These are phyloP conservation scores for Craniophora ligustri DNA, from an alignment of 2,888 invertebrate species.

Conservation along the genomic window DNA sequence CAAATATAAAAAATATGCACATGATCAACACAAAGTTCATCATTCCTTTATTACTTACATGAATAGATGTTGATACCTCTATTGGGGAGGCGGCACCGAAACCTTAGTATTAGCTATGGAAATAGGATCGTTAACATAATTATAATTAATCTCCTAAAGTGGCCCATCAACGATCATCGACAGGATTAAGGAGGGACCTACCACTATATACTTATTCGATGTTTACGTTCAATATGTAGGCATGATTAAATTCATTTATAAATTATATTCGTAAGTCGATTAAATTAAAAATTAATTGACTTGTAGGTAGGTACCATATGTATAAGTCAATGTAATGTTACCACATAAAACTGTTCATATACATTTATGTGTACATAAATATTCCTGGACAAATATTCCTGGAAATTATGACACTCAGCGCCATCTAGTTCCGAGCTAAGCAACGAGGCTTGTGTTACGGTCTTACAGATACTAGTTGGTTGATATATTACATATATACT, in stretches of 20 bases:
- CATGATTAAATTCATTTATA: slow-evolving; percentile 48
- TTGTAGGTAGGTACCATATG: too few species aligned
- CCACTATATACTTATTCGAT: slow-evolving; percentile 19
- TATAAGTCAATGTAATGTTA: slow-evolving; percentile 25
- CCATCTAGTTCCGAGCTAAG: too few species aligned
- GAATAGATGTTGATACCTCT: slow-evolving; percentile 48
- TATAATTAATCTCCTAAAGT: slow-evolving; percentile 73
- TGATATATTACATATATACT: too few species aligned
- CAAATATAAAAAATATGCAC: not conserved
- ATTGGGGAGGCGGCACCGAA: slow-evolving; percentile 55
- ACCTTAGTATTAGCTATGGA: slow-evolving; percentile 74
- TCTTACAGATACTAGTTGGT: too few species aligned
- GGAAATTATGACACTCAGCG: too few species aligned
- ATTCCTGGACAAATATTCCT: too few species aligned
- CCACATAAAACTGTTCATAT: slow-evolving; percentile 2
- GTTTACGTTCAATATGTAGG: slow-evolving; percentile 12
- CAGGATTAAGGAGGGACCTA: slow-evolving; percentile 57
- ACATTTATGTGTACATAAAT: too few species aligned
- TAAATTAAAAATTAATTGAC: too few species aligned
- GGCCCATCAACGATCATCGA: slow-evolving; percentile 54
- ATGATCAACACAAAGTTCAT: slow-evolving; percentile 5
- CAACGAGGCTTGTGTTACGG: too few species aligned
- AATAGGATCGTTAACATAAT: slow-evolving; percentile 74
- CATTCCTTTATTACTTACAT: slow-evolving; percentile 31
- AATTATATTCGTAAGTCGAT: slow-evolving; percentile 11